Evolutionary conservation across 2,888 invertebrate species (phyloP).

Genomic region (Eremobia ochroleuca): DNA sequence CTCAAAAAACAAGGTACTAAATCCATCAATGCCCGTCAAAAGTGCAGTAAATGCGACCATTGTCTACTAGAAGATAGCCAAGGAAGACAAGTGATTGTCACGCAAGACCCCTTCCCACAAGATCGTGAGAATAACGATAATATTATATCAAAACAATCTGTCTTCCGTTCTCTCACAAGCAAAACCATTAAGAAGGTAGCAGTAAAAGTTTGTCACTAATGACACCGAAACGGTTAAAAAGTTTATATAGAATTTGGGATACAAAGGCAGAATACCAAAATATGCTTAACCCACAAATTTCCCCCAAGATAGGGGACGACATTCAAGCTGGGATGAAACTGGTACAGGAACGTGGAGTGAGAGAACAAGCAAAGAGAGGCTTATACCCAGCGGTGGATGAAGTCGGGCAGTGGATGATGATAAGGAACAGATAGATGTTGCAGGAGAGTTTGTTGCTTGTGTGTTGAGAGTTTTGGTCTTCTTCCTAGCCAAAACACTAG

Average conservation of each 20-base stretch:
- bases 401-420: too few relatives aligned
- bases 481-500: background rate
- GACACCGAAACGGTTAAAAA: background rate
- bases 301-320: background rate
- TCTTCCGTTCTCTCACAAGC: constrained; percentile 38
- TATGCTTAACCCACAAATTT: background rate
- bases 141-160: constrained; percentile 34
- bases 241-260: background rate
- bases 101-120: constrained; percentile 40
- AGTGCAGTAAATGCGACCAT: constrained; percentile 3
- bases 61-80: constrained; percentile 8
- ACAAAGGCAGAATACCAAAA: background rate
- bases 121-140: constrained; percentile 39
- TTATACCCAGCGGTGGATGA: background rate
- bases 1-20: background rate
- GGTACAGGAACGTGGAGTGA: background rate
- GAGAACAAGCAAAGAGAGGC: background rate
- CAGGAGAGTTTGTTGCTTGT: background rate
- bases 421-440: background rate
- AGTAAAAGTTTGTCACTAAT: background rate
- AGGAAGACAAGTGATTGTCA: constrained; percentile 25
- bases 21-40: background rate
- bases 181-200: constrained; percentile 6
- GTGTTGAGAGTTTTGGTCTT: too few relatives aligned
- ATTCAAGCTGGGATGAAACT: background rate